Percentiles rank a stretch among this genome's conserved stretches.
Conservation (phyloP, 2,113 vertebrate genomes). For the Microcebus jonahi region DNA sequence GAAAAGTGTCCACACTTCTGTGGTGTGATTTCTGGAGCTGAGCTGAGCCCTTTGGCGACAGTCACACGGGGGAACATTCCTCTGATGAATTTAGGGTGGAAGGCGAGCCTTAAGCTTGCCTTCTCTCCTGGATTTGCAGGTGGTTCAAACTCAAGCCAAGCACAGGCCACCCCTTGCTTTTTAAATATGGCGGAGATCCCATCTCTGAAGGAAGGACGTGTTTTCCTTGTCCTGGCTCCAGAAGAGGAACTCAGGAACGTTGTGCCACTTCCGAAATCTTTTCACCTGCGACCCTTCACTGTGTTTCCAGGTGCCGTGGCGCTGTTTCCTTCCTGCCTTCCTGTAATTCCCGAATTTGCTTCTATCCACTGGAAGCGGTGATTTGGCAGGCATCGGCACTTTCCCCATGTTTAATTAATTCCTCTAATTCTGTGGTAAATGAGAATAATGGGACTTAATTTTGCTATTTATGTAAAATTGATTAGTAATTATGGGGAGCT, state of each 20-base stretch:
- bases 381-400: slow-evolving; percentile 82
- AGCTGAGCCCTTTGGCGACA: slow-evolving; percentile 22
- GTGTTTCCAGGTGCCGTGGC: not conserved
- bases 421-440: slow-evolving; percentile 87
- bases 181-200: not conserved
- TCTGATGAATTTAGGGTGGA: slow-evolving; percentile 61
- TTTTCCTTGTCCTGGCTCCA: not conserved
- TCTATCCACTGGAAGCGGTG: slow-evolving; percentile 78
- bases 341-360: slow-evolving; percentile 71
- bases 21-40: slow-evolving; percentile 44
- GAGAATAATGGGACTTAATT: slow-evolving; percentile 87
- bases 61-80: slow-evolving; percentile 49
- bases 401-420: slow-evolving; percentile 87
- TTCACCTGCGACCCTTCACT: not conserved
- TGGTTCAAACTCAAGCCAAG: slow-evolving; percentile 44
- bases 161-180: accelerated
- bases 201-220: not conserved
- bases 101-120: slow-evolving; percentile 29
- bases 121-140: slow-evolving; percentile 49
- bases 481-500: slow-evolving; percentile 83
- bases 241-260: not conserved
- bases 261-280: not conserved
- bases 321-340: slow-evolving; percentile 59
- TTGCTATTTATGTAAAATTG: slow-evolving; percentile 87
- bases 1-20: not conserved